Evolutionary conservation across 2,797 vertebrate species (phyloP), one percentile per base, ranked within the genome.

Genomic region (Taenioides sp.): DNA sequence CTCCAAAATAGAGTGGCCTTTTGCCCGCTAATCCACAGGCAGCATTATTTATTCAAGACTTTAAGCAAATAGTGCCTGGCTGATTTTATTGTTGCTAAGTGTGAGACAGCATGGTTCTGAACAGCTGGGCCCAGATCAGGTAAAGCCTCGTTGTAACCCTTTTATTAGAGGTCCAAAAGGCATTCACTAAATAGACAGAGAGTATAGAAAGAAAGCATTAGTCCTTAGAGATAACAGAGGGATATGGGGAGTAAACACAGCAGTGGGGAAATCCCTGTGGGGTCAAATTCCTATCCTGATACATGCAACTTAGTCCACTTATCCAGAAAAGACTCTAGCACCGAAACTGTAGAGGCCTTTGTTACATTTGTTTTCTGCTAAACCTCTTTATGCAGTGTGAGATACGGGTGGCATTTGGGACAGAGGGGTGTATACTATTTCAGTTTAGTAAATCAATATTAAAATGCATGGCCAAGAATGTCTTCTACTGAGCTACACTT

Each of bases 231-330:
- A 84, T 76, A 79, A 80, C 40, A 68, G 80, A 58, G n/a, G 67
- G 67, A 58, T 57, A 40, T 22, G 23, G 31, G 23, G 52, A 75
- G 62, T 67, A 73, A 63, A 69, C 23, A 34, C 69, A 71, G 65
- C 61, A 37, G 55, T 6, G 37, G 85, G 88, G 87, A 84, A 86
- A 77, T 88, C 86, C 88, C 84, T 73, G 28, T 81, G 73, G 78
- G 72, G 37, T 78, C 78, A 75, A 49, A 20, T 31, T 67, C 50
- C 65, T 79, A 76, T 77, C 82, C 63, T 62, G 31, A 76, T 59
- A 34, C 54, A 55, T 31, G 47, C 60, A 12, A 66, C 27, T 2
- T 57, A 37, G 25, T 37, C 25, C 28, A 59, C 37, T 58, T 16
- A 54, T 23, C 34, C 55, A 71, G 43, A 11, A 43, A 58, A 34